Base-by-base conservation (phyloP, 2,797 vertebrate species). In the Arnoldichthys spilopterus region DNA sequence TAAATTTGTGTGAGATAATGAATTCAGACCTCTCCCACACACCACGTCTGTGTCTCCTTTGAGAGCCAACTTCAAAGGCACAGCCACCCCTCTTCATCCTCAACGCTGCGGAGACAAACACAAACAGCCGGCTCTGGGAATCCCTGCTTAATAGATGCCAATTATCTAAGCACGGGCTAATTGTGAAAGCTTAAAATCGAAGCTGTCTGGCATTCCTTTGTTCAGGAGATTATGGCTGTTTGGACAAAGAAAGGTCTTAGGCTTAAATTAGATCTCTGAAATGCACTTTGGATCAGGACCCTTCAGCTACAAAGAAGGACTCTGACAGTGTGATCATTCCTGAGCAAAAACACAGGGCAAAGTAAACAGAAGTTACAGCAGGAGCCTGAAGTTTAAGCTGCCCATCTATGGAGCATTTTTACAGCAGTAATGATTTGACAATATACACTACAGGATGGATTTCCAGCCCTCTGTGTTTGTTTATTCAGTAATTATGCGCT, bases 21-120 rank as follows among this genome's bases (percentile, higher is more conserved):
- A 85, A 73, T 80, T 77, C 74, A 26, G 7, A 78, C 69, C 34
- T 80, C 83, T 85, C 68, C 81, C 78, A 85, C 78, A 75, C 75
- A 83, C 47, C 34, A 66, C 54, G 58, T 45, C 54, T 34, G 56
- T 43, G 43, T 74, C 70, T 13, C 74, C 67, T 76, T 74, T 81
- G 64, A 70, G 58, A 81, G 70, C 71, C 76, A 34, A 59, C 77
- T 82, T 82, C 82, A 85, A 83, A 83, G 67, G 40, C 45, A 63
- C 30, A 62, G 76, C n/a, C 59, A 2, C 30, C 30, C 69, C 66
- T 68, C 20, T 70, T 49, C 28, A 32, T 53, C 28, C 24, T 43
- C 37, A 28, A 63, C 51, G 62, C 61, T 2, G 53, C 43, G 13
- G 54, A 56, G 49, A 37, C 53, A 67, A 59, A 56, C 37, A 75